Percentiles rank a stretch among this genome's conserved stretches.
Evolutionary conservation across 2,888 invertebrate species (phyloP).

Genomic region (Apodemia hepburni): DNA sequence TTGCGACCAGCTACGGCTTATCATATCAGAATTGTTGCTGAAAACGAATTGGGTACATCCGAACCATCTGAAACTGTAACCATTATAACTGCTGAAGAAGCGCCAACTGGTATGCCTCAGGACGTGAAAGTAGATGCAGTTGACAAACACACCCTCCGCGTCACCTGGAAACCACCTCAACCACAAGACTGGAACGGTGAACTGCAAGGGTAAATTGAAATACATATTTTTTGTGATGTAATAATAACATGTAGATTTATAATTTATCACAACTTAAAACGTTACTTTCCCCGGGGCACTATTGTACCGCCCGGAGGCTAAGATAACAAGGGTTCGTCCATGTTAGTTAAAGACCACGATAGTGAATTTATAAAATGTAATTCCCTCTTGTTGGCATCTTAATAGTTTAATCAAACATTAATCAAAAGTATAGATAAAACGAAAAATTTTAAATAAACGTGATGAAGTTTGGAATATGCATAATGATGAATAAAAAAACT

Average conservation of each 20-base stretch:
- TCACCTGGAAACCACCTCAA: conserved; percentile 95
- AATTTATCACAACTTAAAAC: no score
- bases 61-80: conserved; percentile 95
- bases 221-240: background rate
- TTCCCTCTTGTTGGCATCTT: no score
- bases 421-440: no score
- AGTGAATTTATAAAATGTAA: no score
- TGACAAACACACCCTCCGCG: conserved; percentile 92
- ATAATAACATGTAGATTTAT: background rate
- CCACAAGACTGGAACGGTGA: conserved; percentile 96
- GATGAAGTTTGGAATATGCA: no score
- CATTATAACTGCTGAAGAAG: conserved; percentile 97
- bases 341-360: no score
- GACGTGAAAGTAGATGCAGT: conserved; percentile 92
- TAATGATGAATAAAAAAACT: no score
- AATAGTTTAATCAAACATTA: no score
- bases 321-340: no score
- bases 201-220: conserved; percentile 76
- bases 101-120: conserved; percentile 90
- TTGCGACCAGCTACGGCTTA: conserved; percentile 95
- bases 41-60: conserved; percentile 96
- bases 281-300: no score
- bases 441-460: no score
- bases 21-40: conserved; percentile 94
- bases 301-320: no score